These are phyloP conservation scores for Ips nitidus DNA, from an alignment of 1,140 invertebrate species.

Conservation along the genomic window DNA sequence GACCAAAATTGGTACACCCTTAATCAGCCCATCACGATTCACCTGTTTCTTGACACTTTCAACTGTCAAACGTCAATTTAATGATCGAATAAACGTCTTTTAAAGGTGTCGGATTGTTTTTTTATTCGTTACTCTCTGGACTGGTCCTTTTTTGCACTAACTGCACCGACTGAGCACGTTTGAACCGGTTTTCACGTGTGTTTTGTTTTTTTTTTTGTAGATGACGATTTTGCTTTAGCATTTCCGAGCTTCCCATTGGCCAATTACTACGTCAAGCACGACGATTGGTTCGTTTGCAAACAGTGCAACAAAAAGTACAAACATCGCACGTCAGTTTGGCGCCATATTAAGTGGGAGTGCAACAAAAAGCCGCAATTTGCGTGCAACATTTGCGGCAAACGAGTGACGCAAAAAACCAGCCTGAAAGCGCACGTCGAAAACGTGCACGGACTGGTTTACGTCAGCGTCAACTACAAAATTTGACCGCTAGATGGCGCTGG, in stretches of 20 bases:
- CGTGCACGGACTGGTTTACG: constrained; percentile 25
- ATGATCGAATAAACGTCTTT: too few species aligned
- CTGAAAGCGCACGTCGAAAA: constrained; percentile 55
- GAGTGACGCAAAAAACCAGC: constrained; percentile 52
- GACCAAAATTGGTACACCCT: too few species aligned
- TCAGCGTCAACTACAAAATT: constrained; percentile 12
- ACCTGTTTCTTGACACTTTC: too few species aligned
- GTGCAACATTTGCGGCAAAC: constrained; percentile 53
- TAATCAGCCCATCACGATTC: too few species aligned
- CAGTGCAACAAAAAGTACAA: constrained; percentile 41
- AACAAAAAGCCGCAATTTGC: constrained; percentile 56
- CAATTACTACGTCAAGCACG: constrained; percentile 19
- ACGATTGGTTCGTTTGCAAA: constrained; percentile 28
- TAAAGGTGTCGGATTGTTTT: too few species aligned
- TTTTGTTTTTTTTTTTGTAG: constrained; percentile 5
- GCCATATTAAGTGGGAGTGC: constrained; percentile 75
- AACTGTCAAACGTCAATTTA: too few species aligned
- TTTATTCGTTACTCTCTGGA: too few species aligned
- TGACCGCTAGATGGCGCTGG: too few species aligned
- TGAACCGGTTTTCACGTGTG: background rate
- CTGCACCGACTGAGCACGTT: background rate
- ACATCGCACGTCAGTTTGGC: constrained; percentile 47
- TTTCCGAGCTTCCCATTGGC: constrained; percentile 26
- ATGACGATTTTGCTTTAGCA: constrained; percentile 5
- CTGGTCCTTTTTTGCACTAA: too few species aligned